These are phyloP conservation scores for Tenthredo scrophulariae DNA, from an alignment of 2,888 invertebrate species.

Conservation along the genomic window DNA sequence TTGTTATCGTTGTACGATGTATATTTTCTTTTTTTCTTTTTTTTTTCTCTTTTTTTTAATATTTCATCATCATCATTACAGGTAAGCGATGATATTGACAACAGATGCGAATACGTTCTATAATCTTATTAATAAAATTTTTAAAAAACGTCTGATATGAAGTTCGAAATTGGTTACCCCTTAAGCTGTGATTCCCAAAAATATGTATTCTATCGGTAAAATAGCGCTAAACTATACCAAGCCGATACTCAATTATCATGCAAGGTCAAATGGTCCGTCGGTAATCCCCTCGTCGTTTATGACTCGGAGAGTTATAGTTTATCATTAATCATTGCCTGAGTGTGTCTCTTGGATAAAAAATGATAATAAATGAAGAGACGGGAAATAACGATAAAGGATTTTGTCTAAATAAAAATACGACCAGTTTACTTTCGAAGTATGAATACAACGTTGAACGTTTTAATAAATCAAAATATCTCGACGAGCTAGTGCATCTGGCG, in stretches of 20 bases:
- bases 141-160: neutral
- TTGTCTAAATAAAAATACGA: neutral
- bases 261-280: neutral
- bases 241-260: neutral
- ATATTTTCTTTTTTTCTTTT: too few relatives aligned
- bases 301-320: neutral
- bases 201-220: neutral
- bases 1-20: neutral
- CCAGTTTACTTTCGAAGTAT: neutral
- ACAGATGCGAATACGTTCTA: neutral
- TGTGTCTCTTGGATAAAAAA: neutral
- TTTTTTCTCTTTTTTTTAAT: too few relatives aligned
- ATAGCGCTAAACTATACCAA: neutral
- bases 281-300: neutral
- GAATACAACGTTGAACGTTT: neutral
- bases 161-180: neutral
- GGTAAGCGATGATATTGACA: neutral
- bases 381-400: neutral
- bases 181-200: neutral
- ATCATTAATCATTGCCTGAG: neutral
- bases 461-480: neutral
- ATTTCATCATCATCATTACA: neutral
- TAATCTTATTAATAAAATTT: slow-evolving; percentile 2
- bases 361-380: neutral
- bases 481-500: neutral